Evolutionary conservation across 2,113 vertebrate species (phyloP), one percentile per base, ranked within the genome.

Genomic region (Lagenorhynchus albirostris): DNA sequence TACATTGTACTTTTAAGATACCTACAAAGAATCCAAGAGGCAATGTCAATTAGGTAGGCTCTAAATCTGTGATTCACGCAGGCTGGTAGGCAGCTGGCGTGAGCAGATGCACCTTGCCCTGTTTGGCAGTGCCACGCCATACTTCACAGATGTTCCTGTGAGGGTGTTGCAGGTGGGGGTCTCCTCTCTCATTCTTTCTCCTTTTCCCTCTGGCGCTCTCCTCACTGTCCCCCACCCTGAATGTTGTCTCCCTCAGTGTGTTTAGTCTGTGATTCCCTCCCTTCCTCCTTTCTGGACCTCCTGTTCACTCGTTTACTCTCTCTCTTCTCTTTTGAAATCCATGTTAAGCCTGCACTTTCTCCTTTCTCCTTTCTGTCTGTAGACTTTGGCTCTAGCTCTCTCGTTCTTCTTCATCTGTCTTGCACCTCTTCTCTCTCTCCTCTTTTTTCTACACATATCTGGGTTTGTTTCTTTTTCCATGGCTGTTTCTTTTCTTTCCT

Each of bases 41-140:
- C 36, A 33, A 8, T 18, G 14, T 41, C 50, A 33, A 4, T 9
- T 14, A 29, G 31, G 41, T 8, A 33, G 26, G 25, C 41, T 76
- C 73, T 47, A 10, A 31, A 10, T 18, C n/a, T 63, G 33, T 26
- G 11, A 25, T 33, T 41, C 25, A 1, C 12, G 10, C 41, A 20
- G 31, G 1, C 36, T 44, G 23, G 26, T 8, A 10, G 82, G 73
- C 82, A 86, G 12, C 91, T 21, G 82, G 44, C 6, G 0, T 2
- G 12, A 23, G 7, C 17, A 12, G 14, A 12, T 9, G 26, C n/a
- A 36, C n/a, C 11, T 1, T 0, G 31, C 58, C 65, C 41, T 53
- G 13, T 6, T 36, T 29, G 31, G 26, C 31, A 7, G 63, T 21
- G 41, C 36, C 58, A 1, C 0, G 11, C 33, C 13, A 0, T 29